Evolutionary conservation across 2,888 invertebrate species (phyloP).

Genomic region (Gryllus longicercus): DNA sequence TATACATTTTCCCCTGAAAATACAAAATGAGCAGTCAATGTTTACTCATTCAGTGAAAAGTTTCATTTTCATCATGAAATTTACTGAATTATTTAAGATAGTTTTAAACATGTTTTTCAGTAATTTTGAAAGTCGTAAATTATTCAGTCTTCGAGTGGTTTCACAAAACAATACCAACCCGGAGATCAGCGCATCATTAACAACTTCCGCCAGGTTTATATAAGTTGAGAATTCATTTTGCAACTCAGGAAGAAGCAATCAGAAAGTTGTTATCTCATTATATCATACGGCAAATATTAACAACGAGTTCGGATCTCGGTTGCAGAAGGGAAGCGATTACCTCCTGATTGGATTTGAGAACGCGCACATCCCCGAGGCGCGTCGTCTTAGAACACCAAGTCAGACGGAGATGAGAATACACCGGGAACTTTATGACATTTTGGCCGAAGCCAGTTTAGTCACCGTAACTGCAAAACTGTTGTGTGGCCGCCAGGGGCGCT

Average conservation of each 20-base stretch:
- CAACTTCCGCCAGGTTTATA: no score
- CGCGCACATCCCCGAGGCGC: neutral
- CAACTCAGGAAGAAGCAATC: neutral
- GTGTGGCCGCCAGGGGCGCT: constrained; percentile 31
- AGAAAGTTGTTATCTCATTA: neutral
- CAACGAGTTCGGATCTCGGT: neutral
- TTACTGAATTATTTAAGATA: no score
- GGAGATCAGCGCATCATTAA: no score
- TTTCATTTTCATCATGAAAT: no score
- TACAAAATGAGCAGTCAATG: no score
- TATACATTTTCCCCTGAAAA: no score
- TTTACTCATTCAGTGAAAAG: no score
- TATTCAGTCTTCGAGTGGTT: no score
- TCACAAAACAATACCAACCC: no score
- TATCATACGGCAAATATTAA: constrained; percentile 6
- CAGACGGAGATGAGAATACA: neutral
- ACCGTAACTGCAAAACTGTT: constrained; percentile 32
- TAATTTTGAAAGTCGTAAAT: no score
- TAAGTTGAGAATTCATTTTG: no score
- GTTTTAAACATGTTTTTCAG: no score
- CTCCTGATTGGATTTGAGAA: neutral
- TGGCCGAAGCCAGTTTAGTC: constrained; percentile 23
- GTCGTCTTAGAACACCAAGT: neutral
- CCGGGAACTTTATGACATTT: constrained; percentile 12
- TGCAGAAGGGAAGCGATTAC: constrained; percentile 8